phyloP scores from a whole-genome alignment of 1,140 invertebrate genomes.

The Arion vulgaris region DNA sequence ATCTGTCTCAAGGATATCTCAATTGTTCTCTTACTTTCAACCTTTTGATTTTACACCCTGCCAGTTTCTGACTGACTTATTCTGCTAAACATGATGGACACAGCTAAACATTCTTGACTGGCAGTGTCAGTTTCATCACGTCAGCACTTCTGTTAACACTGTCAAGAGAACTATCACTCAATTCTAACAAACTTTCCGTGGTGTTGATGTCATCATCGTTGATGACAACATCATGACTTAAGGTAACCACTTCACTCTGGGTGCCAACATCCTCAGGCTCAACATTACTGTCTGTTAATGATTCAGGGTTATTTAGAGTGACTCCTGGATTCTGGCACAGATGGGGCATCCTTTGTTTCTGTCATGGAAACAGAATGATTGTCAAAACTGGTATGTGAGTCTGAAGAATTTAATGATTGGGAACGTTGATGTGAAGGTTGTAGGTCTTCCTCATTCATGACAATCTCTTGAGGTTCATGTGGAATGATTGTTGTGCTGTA shows the following conservation, averaged over 20 bases:
- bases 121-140: background rate
- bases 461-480: conserved; percentile 10
- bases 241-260: background rate
- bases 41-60: too few relatives aligned
- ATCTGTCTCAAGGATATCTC: too few relatives aligned
- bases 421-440: background rate
- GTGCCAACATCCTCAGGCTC: background rate
- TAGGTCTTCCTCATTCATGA: conserved; percentile 29
- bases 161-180: background rate
- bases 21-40: too few relatives aligned
- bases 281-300: background rate
- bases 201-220: background rate
- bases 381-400: background rate
- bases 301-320: background rate
- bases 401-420: background rate
- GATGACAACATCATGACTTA: background rate
- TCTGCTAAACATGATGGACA: too few relatives aligned
- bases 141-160: background rate
- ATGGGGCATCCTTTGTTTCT: too few relatives aligned
- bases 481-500: background rate
- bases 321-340: background rate
- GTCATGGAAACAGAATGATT: background rate
- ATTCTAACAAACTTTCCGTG: background rate
- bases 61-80: too few relatives aligned
- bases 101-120: background rate